Evolutionary conservation across 2,888 invertebrate genomes (phyloP), one percentile per base, ranked within the genome.

Genomic region (Coelinius sp.): DNA sequence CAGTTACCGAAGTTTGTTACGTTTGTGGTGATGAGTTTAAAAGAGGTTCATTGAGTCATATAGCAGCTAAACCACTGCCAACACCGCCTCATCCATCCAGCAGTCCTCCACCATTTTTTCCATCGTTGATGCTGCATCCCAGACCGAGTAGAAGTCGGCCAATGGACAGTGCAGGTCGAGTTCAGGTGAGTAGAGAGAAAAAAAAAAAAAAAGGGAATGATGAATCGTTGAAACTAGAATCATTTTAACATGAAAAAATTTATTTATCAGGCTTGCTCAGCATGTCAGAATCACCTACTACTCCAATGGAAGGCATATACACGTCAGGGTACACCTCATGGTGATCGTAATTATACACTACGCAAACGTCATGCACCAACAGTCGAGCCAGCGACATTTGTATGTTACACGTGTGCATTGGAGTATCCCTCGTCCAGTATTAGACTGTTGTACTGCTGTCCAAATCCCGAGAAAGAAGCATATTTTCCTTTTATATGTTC

Each of bases 21-120:
- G 94, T 96, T 14, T 96, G 96, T 88, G 96, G 96, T 20, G 95
- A 95, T 86, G 95, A 96, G 88, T 94, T 94, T 88, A 92, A 93
- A 79, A 92, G 95, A 71, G 95, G 95, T 76, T 94, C 95, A 77
- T 90, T 96, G 27, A 92, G 92, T 83, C 94, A 94, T 79, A 90
- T 92, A 65, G 90, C 90, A 72, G 90, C 91, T 24, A 91, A 91
- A 81, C 91, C 90, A 77, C 83, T 89, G 78, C 86, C 88, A 70
- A 88, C 88, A 64, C 88, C 88, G 75, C 85, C 84, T 31, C 84
- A 83, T 80, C 81, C 81, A 77, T 78, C 83, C 74, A 77, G 80
- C 71, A 85, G 80, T 77, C 81, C 84, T 38, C 84, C 85, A 69
- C 91, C 94, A 69, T 94, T 93, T 89, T 94, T 94, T 89, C 93